A percentile compares a stretch with the other conserved stretches of the same genome.
Evolutionary conservation across 2,113 vertebrate genomes (phyloP).

Genomic region (Falcunculus frontatus): DNA sequence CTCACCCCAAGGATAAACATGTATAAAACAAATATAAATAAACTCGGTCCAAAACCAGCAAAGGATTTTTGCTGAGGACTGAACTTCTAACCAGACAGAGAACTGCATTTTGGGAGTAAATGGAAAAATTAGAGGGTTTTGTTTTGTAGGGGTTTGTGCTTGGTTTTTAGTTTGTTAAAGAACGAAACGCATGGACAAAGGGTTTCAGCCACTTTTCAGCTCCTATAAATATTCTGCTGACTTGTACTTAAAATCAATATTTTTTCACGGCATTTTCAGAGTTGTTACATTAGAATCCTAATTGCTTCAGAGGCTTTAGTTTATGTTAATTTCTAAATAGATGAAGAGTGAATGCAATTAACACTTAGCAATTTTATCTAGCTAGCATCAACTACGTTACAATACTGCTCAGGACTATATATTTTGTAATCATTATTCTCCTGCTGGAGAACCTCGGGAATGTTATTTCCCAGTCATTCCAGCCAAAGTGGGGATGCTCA

Average conservation of each 20-base stretch:
- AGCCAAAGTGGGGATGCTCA: neutral
- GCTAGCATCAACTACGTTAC: neutral
- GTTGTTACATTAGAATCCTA: neutral
- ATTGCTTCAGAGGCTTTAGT: neutral
- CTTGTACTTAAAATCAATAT: neutral
- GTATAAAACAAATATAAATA: neutral
- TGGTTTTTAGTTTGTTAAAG: neutral
- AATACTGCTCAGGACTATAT: neutral
- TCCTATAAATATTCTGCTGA: neutral
- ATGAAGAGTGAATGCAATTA: neutral
- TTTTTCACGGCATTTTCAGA: neutral
- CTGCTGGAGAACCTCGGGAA: neutral
- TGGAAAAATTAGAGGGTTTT: neutral
- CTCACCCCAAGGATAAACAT: neutral
- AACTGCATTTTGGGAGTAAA: neutral
- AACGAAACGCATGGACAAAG: neutral
- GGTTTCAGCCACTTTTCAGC: neutral
- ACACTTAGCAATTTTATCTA: neutral
- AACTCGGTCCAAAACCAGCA: slow-evolving; percentile 7
- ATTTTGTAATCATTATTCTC: neutral
- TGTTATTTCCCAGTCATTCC: neutral
- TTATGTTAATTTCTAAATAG: neutral
- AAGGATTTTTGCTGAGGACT: slow-evolving; percentile 23
- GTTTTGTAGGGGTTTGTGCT: neutral
- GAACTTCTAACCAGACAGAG: slow-evolving; percentile 12